Percentiles rank a stretch among this genome's conserved stretches.
Conservation (phyloP, 2,888 invertebrate genomes). For the Eutolmus rufibarbis region DNA sequence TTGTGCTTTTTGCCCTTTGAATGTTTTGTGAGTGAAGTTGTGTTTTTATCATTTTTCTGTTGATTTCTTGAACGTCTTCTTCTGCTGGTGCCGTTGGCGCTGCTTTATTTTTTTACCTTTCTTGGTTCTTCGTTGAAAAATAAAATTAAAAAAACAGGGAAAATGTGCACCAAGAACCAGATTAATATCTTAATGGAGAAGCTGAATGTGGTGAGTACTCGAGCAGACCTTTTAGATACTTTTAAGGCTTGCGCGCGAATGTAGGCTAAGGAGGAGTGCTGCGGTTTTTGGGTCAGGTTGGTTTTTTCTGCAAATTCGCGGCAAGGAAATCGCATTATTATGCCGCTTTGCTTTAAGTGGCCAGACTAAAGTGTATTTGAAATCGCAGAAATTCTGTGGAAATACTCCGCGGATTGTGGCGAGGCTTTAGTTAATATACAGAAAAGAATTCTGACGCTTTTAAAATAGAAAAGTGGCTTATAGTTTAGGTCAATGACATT, state of each 20-base stretch:
- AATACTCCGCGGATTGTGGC: neutral
- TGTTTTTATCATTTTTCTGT: neutral
- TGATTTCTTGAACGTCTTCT: neutral
- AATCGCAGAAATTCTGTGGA: neutral
- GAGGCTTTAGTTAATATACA: neutral
- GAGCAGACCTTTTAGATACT: slow-evolving; percentile 1
- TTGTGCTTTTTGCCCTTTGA: neutral
- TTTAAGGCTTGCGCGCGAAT: neutral
- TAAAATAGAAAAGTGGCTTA: neutral
- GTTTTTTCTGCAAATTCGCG: slow-evolving; percentile 2
- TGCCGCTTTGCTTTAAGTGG: neutral
- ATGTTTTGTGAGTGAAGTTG: neutral
- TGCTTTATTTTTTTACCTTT: neutral
- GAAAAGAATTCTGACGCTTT: neutral
- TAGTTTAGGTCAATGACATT: neutral
- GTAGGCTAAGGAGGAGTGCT: slow-evolving; percentile 24
- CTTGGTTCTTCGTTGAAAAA: neutral
- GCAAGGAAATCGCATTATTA: slow-evolving; percentile 8
- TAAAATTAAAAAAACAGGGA: slow-evolving; percentile 39
- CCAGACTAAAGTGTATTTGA: neutral
- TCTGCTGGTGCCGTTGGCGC: neutral
- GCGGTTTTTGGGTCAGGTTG: slow-evolving; percentile 21
- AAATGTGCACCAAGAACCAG: slow-evolving; percentile 76
- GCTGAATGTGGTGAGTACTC: slow-evolving; percentile 73
- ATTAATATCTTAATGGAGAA: slow-evolving; percentile 76